phyloP scores from a whole-genome alignment of 2,113 vertebrate genomes.

The Sus scrofa region DNA sequence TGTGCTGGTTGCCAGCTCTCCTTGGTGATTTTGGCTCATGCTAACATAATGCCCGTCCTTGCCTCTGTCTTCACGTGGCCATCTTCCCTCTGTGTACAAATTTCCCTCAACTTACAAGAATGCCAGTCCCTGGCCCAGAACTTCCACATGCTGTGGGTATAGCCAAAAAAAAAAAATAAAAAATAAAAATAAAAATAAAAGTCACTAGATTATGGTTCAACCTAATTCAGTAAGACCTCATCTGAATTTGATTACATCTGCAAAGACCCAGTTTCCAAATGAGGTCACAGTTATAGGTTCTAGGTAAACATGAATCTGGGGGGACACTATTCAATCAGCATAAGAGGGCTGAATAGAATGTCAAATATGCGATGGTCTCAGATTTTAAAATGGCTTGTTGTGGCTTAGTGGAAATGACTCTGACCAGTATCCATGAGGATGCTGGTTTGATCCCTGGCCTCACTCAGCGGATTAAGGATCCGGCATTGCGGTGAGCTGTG shows the following conservation, averaged over 20 bases:
- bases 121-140: not conserved
- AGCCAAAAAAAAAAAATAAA: no score
- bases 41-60: not conserved
- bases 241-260: conserved; percentile 11
- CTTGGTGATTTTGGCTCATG: not conserved
- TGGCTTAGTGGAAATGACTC: no score
- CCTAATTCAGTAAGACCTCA: not conserved
- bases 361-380: not conserved
- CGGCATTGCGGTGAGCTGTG: no score
- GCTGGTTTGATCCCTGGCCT: no score
- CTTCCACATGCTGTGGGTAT: no score
- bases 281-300: not conserved
- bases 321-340: not conserved
- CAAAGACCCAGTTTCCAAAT: conserved; percentile 20
- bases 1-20: not conserved
- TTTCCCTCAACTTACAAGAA: not conserved
- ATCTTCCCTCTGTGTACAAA: not conserved
- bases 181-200: no score
- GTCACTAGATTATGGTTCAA: not conserved
- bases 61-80: not conserved
- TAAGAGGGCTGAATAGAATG: not conserved
- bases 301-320: not conserved
- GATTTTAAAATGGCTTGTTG: not conserved
- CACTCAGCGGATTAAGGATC: no score
- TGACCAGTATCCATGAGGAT: no score